A percentile compares a stretch with the other conserved stretches of the same genome.
Evolutionary conservation across 2,888 invertebrate species (phyloP).

Genomic region (Brachyptera putata): DNA sequence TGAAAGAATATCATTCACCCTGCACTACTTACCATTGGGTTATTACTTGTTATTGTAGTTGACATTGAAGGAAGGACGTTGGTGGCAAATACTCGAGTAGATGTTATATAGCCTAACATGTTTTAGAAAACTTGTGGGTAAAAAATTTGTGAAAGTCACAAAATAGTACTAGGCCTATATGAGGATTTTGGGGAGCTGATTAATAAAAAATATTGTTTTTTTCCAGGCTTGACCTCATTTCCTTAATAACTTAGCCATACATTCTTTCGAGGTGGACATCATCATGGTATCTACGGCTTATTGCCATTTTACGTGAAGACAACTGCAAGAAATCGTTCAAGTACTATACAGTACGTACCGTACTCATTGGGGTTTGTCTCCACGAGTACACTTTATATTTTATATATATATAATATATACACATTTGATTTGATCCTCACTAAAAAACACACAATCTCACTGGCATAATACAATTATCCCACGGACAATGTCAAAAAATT

Average conservation of each 20-base stretch:
- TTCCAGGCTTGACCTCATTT: no score
- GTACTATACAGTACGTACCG: no score
- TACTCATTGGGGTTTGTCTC: no score
- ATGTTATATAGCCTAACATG: no score
- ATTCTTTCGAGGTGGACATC: not conserved
- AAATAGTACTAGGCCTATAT: conserved; percentile 1
- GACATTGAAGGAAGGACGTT: not conserved
- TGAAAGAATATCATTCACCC: not conserved
- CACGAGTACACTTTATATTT: no score
- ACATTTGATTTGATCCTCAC: not conserved
- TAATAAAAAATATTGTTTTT: not conserved
- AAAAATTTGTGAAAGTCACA: conserved; percentile 1
- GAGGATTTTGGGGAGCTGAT: not conserved
- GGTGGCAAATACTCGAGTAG: not conserved
- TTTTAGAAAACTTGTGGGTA: conserved; percentile 2
- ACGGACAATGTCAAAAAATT: not conserved
- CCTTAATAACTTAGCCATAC: not conserved
- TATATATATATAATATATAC: not conserved
- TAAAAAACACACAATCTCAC: not conserved
- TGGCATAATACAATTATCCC: not conserved
- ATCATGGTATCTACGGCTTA: not conserved
- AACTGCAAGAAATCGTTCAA: no score
- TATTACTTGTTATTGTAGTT: conserved; percentile 1
- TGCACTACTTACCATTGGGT: not conserved
- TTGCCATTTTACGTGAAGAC: not conserved